Conservation (phyloP, 2,888 invertebrate genomes). For the Diaprepes abbreviatus region DNA sequence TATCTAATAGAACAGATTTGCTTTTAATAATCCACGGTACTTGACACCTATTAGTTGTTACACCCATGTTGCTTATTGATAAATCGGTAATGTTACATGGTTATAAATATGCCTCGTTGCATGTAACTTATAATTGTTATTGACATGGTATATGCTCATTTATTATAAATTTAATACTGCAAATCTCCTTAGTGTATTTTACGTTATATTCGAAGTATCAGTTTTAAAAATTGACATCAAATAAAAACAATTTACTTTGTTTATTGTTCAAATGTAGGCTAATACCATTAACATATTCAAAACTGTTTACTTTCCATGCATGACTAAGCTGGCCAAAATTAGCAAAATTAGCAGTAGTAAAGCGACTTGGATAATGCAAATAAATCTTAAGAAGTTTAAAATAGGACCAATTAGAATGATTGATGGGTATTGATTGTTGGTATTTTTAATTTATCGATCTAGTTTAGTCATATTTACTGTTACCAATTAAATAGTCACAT, state of each 20-base stretch:
- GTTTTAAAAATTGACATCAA: too few species aligned
- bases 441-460: too few species aligned
- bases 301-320: constrained; percentile 14
- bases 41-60: constrained; percentile 28
- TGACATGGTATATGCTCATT: not conserved
- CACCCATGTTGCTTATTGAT: constrained; percentile 22
- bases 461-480: too few species aligned
- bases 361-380: not conserved
- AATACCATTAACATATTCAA: constrained; percentile 17
- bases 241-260: constrained; percentile 2
- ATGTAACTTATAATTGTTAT: constrained; percentile 11
- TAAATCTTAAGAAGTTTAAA: not conserved
- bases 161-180: not conserved
- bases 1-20: constrained; percentile 33
- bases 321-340: constrained; percentile 5
- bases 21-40: constrained; percentile 27
- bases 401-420: not conserved
- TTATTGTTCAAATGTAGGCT: constrained; percentile 7
- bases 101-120: not conserved
- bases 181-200: too few species aligned
- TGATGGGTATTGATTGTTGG: not conserved
- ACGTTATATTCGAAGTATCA: too few species aligned
- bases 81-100: constrained; percentile 18
- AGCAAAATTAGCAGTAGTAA: not conserved
- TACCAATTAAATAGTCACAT: too few species aligned